These are phyloP conservation scores for Rallus limicola DNA, from an alignment of 2,113 vertebrate species.

Conservation along the genomic window DNA sequence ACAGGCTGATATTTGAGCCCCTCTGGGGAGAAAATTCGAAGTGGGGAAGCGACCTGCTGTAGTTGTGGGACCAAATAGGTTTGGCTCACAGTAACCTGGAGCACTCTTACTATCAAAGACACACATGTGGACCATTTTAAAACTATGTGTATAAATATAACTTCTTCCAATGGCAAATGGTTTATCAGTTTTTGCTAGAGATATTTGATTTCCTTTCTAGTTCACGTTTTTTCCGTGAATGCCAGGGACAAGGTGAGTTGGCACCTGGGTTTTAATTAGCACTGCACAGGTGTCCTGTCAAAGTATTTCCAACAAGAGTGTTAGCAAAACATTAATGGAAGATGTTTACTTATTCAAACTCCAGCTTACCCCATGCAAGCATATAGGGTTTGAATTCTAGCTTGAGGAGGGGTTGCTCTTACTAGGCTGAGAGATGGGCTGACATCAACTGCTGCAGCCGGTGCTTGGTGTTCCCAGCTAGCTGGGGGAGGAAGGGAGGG, in stretches of 20 bases:
- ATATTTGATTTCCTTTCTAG: background rate
- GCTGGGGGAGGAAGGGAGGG: conserved; percentile 54
- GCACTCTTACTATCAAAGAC: background rate
- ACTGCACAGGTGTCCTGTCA: background rate
- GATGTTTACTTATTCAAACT: background rate
- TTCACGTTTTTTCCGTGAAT: background rate
- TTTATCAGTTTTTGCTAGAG: background rate
- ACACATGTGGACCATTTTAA: background rate
- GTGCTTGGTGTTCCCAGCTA: rapidly evolving
- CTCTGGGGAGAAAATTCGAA: background rate
- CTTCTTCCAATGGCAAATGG: background rate
- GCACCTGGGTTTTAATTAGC: background rate
- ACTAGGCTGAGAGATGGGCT: background rate
- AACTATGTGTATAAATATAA: background rate
- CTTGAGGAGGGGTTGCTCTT: background rate
- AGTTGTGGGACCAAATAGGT: rapidly evolving
- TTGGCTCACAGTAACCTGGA: background rate
- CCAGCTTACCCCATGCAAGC: background rate
- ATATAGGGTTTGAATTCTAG: background rate
- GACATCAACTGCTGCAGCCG: background rate
- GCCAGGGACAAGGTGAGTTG: background rate
- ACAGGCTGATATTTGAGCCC: background rate
- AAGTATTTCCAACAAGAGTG: background rate
- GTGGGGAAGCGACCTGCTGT: background rate
- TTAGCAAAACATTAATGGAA: background rate